phyloP scores from a whole-genome alignment of 2,888 invertebrate genomes.

The Melitaea athalia region DNA sequence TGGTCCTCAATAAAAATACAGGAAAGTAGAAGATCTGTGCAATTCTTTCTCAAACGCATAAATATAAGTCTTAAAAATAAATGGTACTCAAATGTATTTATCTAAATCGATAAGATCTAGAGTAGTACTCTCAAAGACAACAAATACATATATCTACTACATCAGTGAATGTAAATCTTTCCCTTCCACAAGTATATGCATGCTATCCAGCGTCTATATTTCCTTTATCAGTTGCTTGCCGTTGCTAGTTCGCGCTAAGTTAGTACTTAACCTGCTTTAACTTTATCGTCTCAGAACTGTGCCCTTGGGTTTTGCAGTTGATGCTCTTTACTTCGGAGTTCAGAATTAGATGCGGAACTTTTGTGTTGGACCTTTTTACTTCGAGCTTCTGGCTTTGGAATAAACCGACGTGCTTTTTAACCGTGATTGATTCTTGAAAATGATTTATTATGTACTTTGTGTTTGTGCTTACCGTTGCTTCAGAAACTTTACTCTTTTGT shows the following conservation, averaged over 20 bases:
- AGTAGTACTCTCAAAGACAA: too few relatives aligned
- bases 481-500: too few relatives aligned
- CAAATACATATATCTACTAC: background rate
- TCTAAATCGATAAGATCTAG: too few relatives aligned
- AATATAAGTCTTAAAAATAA: too few relatives aligned
- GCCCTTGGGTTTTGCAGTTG: slow-evolving; percentile 44
- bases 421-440: background rate
- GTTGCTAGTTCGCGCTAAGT: slow-evolving; percentile 42
- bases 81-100: too few relatives aligned
- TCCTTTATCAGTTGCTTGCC: slow-evolving; percentile 29
- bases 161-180: background rate
- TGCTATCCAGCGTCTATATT: slow-evolving; percentile 17
- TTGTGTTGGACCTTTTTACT: slow-evolving; percentile 3
- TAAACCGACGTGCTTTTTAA: background rate
- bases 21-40: background rate
- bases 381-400: background rate
- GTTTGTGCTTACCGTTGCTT: background rate
- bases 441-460: background rate
- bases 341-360: slow-evolving; percentile 31
- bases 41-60: background rate
- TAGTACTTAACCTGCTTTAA: slow-evolving; percentile 42
- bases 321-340: slow-evolving; percentile 39
- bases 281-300: slow-evolving; percentile 41
- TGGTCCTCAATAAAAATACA: too few relatives aligned
- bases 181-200: background rate